Conservation (phyloP, 2,888 invertebrate species). For the Meloe dianella region DNA sequence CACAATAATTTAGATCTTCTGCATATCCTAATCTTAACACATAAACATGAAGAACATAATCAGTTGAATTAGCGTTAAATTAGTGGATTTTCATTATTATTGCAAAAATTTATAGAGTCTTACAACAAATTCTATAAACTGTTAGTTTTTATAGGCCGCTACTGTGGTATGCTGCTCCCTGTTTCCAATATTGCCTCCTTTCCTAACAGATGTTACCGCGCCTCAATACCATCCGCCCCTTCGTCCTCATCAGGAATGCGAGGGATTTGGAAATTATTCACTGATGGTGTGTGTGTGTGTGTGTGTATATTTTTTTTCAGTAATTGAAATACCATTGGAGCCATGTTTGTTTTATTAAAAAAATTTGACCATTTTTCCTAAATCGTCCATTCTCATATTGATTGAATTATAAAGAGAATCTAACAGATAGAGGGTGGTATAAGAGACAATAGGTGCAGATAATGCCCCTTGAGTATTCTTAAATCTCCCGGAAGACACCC, state of each 20-base stretch:
- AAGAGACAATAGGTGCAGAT: constrained; percentile 8
- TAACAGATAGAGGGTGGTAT: not conserved
- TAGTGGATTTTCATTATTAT: no score
- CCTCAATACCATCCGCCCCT: constrained; percentile 33
- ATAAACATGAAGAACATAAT: no score
- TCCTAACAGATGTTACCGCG: constrained; percentile 50
- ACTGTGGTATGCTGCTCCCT: not conserved
- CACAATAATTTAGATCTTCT: not conserved
- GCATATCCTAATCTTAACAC: no score
- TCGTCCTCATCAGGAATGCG: constrained; percentile 42
- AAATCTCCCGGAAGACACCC: constrained; percentile 33
- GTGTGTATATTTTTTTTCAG: no score
- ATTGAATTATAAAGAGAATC: not conserved
- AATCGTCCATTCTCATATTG: not conserved
- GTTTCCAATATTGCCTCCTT: constrained; percentile 36
- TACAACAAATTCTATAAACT: not conserved
- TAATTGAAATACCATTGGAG: constrained; percentile 54
- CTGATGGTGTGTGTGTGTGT: constrained; percentile 48
- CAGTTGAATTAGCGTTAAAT: no score
- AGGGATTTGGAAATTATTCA: constrained; percentile 52
- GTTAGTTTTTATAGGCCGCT: not conserved
- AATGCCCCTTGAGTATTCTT: constrained; percentile 31
- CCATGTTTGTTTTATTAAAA: constrained; percentile 47
- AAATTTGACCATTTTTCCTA: not conserved
- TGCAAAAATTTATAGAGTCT: no score